Evolutionary conservation across 2,113 vertebrate species (phyloP).

Genomic region (Peromyscus californicus): DNA sequence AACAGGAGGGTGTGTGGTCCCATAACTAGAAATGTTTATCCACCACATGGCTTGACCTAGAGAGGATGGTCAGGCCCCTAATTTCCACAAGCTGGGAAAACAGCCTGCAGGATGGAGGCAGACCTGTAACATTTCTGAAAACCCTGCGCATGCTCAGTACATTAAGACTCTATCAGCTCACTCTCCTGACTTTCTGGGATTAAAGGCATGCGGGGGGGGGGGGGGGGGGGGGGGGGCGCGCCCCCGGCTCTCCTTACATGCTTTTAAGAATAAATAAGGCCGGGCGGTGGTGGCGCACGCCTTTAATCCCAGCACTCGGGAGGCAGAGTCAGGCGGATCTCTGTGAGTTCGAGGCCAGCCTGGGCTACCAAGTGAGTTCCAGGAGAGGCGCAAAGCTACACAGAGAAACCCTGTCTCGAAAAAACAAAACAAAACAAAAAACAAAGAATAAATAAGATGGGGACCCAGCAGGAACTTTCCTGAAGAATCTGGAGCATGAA

Average conservation of each 20-base stretch:
- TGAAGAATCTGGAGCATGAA: not conserved
- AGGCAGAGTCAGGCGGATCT: too few relatives aligned
- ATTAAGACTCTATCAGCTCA: not conserved
- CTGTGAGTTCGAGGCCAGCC: too few relatives aligned
- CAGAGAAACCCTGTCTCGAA: too few relatives aligned
- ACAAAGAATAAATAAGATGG: not conserved
- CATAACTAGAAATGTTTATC: not conserved
- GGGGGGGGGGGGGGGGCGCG: too few relatives aligned
- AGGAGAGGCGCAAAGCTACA: too few relatives aligned
- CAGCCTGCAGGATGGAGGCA: not conserved
- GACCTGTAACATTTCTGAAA: not conserved
- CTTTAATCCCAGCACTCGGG: too few relatives aligned
- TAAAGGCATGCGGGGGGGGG: too few relatives aligned
- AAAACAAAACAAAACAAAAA: too few relatives aligned
- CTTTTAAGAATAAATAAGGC: slow-evolving; percentile 8
- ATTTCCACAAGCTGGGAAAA: not conserved
- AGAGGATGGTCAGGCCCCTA: not conserved
- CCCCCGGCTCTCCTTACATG: not conserved
- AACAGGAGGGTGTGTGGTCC: not conserved
- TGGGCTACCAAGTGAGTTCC: too few relatives aligned
- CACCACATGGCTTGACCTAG: not conserved
- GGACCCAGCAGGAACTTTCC: not conserved
- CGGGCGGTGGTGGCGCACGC: too few relatives aligned
- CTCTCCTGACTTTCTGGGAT: not conserved
- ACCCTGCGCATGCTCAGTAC: not conserved